Evolutionary conservation across 2,888 invertebrate genomes (phyloP).

Genomic region (Schrankia costaestrigalis): DNA sequence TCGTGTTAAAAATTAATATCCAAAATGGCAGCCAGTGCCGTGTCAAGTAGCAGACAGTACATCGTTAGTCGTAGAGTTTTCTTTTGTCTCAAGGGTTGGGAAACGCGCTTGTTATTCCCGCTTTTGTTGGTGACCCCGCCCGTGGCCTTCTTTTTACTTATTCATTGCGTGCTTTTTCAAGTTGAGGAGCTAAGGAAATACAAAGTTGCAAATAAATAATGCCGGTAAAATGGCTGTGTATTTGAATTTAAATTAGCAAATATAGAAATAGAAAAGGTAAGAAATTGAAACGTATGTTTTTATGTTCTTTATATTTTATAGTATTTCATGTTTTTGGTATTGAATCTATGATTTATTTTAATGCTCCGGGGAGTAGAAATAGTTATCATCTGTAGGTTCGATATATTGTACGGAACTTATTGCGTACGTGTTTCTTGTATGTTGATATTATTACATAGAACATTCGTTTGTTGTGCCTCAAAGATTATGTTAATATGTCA

Average conservation of each 20-base stretch:
- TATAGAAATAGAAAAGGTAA: too few relatives aligned
- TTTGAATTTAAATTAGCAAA: constrained; percentile 24
- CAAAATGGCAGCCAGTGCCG: constrained; percentile 37
- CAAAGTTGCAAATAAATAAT: constrained; percentile 27
- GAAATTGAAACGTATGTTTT: too few relatives aligned
- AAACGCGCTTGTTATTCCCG: constrained; percentile 52
- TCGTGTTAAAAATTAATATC: constrained; percentile 34
- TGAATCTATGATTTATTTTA: too few relatives aligned
- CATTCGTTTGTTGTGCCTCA: too few relatives aligned
- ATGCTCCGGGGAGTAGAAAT: too few relatives aligned
- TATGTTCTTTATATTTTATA: neutral
- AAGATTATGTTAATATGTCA: too few relatives aligned
- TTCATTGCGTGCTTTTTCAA: constrained; percentile 54
- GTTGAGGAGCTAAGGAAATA: constrained; percentile 32
- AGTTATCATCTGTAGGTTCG: too few relatives aligned
- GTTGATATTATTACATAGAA: too few relatives aligned
- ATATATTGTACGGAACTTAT: too few relatives aligned
- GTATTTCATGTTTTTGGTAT: neutral
- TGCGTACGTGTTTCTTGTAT: too few relatives aligned
- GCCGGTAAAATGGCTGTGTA: constrained; percentile 16
- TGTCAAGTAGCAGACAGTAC: constrained; percentile 54
- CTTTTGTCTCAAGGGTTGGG: constrained; percentile 64
- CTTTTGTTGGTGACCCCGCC: constrained; percentile 58
- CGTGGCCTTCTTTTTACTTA: constrained; percentile 58
- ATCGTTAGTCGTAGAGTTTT: constrained; percentile 64